Conservation (phyloP, 2,797 vertebrate species). For the Danio albolineatus region DNA sequence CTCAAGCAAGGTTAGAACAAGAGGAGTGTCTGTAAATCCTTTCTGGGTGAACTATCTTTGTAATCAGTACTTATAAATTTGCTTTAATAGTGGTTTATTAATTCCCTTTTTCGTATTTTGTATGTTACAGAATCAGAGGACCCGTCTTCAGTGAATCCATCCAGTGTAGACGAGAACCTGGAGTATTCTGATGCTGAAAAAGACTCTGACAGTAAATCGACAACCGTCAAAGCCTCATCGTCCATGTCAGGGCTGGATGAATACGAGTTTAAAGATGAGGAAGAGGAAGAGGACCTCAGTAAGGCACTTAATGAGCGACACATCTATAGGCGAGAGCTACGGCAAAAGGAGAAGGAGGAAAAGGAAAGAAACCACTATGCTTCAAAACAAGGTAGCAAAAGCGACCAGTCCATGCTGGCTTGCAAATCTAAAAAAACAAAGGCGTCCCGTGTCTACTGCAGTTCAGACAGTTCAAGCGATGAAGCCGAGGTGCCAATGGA, state of each 20-base stretch:
- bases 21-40: too few relatives aligned
- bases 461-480: slow-evolving; percentile 96
- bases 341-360: slow-evolving; percentile 89
- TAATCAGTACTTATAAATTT: not conserved
- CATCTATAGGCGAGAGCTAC: slow-evolving; percentile 89
- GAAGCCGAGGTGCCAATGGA: slow-evolving; percentile 87
- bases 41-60: too few relatives aligned
- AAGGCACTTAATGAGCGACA: slow-evolving; percentile 93
- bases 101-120: slow-evolving; percentile 1
- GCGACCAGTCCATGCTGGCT: slow-evolving; percentile 80
- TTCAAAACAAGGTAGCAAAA: slow-evolving; percentile 86
- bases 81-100: not conserved
- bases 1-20: too few relatives aligned
- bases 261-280: slow-evolving; percentile 98
- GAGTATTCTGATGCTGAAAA: slow-evolving; percentile 95
- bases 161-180: slow-evolving; percentile 92
- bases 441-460: slow-evolving; percentile 86
- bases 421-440: slow-evolving; percentile 93
- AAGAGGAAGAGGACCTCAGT: slow-evolving; percentile 88
- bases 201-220: slow-evolving; percentile 86
- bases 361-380: slow-evolving; percentile 85
- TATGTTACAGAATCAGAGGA: slow-evolving; percentile 91
- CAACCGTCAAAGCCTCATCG: slow-evolving; percentile 82
- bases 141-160: slow-evolving; percentile 91
- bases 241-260: slow-evolving; percentile 90